Base-by-base conservation (phyloP, 2,797 vertebrate species). In the Pseudotriccus pelzelni region DNA sequence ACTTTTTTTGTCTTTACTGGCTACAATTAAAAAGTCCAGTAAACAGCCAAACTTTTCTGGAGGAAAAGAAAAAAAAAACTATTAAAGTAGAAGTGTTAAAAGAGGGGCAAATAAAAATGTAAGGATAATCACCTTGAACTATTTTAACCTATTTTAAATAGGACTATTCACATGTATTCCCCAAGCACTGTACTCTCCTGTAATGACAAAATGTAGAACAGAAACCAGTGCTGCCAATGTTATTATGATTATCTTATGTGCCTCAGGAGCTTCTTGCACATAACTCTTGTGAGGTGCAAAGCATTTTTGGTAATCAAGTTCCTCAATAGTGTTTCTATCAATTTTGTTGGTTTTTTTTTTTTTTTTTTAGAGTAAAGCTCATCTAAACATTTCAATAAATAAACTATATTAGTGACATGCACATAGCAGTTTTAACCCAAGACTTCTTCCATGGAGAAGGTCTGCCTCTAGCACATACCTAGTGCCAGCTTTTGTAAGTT, bases 81-180 rank as follows among this genome's bases (percentile, higher is more conserved):
- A 30, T 56, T 90, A 58, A 89, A 93, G 25, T 53, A 81, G 70
- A 89, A 91, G 25, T 86, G 27, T 84, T 81, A 78, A 84, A 94
- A 80, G n/a, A 58, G 6, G 3, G 22, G 25, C 62, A 95, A 91
- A 90, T 80, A 87, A 84, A 87, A 91, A 66, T 55, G 34, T 41
- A 74, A 78, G 24, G 47, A 69, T 60, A 91, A 95, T 86, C 88
- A 63, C 60, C 70, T 68, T 77, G 23, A 96, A 90, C 53, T 41
- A 58, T 68, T 96, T 93, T 87, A 95, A 79, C 32, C 5, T 24
- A 44, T 76, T 93, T 90, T 50, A 91, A 93, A 95, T 37, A 46
- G n/a, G 56, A 16, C 8, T 34, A 80, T 87, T 91, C 56, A 56
- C 19, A 62, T 21, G 4, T 79, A 79, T 84, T 47, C 36, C 44